Evolutionary conservation across 53 echinoderm and acorn worm genomes (phyloP), one percentile per base, ranked within the genome.

Genomic region (Apostichopus leukothele): DNA sequence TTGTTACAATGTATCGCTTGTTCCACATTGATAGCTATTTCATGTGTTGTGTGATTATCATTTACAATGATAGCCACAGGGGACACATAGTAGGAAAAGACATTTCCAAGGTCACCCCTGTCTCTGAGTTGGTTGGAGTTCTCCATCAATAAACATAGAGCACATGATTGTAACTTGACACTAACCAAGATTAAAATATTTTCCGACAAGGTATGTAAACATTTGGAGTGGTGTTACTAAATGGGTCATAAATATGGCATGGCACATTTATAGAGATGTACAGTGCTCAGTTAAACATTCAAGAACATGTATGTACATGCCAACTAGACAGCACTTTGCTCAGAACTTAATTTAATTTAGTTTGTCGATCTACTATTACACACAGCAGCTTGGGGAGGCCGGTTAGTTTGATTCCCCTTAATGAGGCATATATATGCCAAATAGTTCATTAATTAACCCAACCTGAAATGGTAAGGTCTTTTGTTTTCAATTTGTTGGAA

Each of bases 101-200:
- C 76, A 27, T 50, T 27, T 76, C 19, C 76, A 16, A 4, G 10
- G 50, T 76, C 25, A 10, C 76, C 76, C 63, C 63, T 16, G 16
- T 63, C 16, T 63, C 63, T 16, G 63, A 63, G 63, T 63, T 63
- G 63, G 63, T 16, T 13, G 16, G 16, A 63, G 63, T 63, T 50
- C 76, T 27, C 19, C 76, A 76, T 50, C 13, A n/a, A 39, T 39
- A 39, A 39, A 39, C 39, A 39, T 39, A 39, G 3, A 39, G 39
- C 39, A 39, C 39, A 39, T 39, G 39, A 39, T 39, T 39, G 26
- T 50, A 76, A 27, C 19, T 50, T 76, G 26, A 76, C 76, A 16
- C 76, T 76, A 78, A 67, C 79, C 5, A 59, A 10, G 39, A 79
- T 89, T 63, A 63, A 79, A 23, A 50, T 59, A 79, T 79, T 89